phyloP scores from a whole-genome alignment of 2,113 vertebrate species.

The Turdus rufiventris region DNA sequence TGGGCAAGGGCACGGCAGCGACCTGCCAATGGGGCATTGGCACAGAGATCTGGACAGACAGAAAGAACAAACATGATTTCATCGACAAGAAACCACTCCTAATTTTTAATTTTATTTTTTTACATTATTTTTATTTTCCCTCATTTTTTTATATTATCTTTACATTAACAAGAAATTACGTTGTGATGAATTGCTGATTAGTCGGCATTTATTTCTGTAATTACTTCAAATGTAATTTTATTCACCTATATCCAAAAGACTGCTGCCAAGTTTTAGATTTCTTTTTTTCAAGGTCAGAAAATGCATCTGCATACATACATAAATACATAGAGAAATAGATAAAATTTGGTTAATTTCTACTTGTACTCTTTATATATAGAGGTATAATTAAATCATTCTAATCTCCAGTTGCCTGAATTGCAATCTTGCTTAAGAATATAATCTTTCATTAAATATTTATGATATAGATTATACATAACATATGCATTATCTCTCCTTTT shows the following conservation, averaged over 20 bases:
- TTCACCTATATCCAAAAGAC: not conserved
- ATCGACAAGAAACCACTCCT: accelerated
- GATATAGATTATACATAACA: not conserved
- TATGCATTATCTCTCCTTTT: not conserved
- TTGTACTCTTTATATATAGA: not conserved
- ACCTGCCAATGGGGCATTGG: accelerated
- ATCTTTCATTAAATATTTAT: not conserved
- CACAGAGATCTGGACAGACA: not conserved
- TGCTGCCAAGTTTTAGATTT: not conserved
- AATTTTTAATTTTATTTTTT: not conserved
- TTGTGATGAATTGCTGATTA: not conserved
- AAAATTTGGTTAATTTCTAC: not conserved
- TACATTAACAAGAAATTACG: not conserved
- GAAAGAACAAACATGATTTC: not conserved
- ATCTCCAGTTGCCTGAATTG: not conserved
- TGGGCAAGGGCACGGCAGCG: not conserved
- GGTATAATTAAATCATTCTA: not conserved
- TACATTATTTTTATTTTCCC: not conserved
- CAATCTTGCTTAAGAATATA: not conserved
- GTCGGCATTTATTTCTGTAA: not conserved
- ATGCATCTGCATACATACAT: not conserved
- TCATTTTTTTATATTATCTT: not conserved
- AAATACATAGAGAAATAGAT: not conserved
- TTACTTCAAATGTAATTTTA: not conserved
- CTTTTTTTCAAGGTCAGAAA: not conserved